Conservation (phyloP, 1,140 invertebrate species). For the Pogonognathellus flavescens region DNA sequence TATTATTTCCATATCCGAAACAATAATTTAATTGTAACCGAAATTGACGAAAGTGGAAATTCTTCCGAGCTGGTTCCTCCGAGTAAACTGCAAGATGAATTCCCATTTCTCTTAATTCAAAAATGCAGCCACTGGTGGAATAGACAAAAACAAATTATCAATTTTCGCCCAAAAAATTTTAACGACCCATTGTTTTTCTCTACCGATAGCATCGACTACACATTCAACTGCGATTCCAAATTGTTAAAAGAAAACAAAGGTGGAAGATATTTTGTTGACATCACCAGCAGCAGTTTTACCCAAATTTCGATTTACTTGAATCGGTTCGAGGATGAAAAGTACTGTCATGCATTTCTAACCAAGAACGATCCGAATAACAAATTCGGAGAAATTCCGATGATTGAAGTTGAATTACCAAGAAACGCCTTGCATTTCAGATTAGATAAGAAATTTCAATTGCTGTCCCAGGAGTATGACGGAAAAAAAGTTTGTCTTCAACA, state of each 20-base stretch:
- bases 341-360: too few relatives aligned
- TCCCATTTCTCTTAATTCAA: constrained; percentile 39
- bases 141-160: not conserved
- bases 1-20: constrained; percentile 41
- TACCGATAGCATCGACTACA: not conserved
- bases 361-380: too few relatives aligned
- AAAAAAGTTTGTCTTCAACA: not conserved
- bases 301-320: not conserved
- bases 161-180: not conserved
- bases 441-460: not conserved
- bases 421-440: not conserved
- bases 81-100: not conserved
- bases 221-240: not conserved
- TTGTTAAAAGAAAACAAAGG: not conserved
- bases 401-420: not conserved
- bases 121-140: constrained; percentile 54
- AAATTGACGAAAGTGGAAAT: not conserved
- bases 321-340: not conserved
- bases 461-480: not conserved
- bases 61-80: not conserved
- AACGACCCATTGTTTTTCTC: not conserved
- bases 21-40: constrained; percentile 2
- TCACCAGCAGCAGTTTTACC: not conserved
- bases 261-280: not conserved
- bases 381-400: too few relatives aligned